A percentile compares a stretch with the other conserved stretches of the same genome.
These are phyloP conservation scores for Acronicta aceris DNA, from an alignment of 2,888 invertebrate species.

Conservation along the genomic window DNA sequence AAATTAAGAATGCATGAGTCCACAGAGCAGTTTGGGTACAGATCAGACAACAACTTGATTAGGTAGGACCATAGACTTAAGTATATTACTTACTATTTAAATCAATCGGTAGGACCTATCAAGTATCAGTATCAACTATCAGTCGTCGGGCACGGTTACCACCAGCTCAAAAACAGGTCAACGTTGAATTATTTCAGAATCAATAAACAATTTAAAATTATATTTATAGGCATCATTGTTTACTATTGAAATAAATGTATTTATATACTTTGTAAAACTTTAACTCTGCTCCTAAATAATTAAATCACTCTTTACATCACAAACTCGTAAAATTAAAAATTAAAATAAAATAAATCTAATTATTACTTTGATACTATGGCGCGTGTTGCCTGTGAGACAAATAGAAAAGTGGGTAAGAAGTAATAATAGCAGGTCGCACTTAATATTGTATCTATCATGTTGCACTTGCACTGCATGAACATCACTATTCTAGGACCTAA, in stretches of 20 bases:
- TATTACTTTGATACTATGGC: constrained; percentile 29
- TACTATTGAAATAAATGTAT: constrained; percentile 6
- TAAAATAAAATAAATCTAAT: constrained; percentile 7
- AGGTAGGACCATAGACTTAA: too few relatives aligned
- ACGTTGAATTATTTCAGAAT: background rate
- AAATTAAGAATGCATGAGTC: constrained; percentile 1
- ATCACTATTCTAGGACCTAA: constrained; percentile 43
- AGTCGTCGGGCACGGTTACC: constrained; percentile 40
- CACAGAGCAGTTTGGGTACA: constrained; percentile 9
- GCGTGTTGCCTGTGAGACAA: constrained; percentile 13
- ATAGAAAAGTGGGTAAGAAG: constrained; percentile 14
- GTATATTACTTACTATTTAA: too few relatives aligned
- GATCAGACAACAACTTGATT: background rate
- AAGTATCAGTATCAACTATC: too few relatives aligned
- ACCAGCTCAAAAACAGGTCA: constrained; percentile 15
- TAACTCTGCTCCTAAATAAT: constrained; percentile 18
- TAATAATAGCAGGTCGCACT: constrained; percentile 17
- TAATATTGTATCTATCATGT: constrained; percentile 14
- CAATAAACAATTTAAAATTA: background rate
- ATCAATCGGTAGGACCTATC: too few relatives aligned
- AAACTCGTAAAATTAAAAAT: constrained; percentile 5
- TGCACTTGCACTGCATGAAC: too few relatives aligned
- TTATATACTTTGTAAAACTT: constrained; percentile 13
- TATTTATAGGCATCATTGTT: constrained; percentile 2
- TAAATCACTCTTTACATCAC: constrained; percentile 29